Percentiles rank a stretch among this genome's conserved stretches.
These are phyloP conservation scores for Sclerodermus sp. DNA, from an alignment of 2,888 invertebrate species.

Conservation along the genomic window DNA sequence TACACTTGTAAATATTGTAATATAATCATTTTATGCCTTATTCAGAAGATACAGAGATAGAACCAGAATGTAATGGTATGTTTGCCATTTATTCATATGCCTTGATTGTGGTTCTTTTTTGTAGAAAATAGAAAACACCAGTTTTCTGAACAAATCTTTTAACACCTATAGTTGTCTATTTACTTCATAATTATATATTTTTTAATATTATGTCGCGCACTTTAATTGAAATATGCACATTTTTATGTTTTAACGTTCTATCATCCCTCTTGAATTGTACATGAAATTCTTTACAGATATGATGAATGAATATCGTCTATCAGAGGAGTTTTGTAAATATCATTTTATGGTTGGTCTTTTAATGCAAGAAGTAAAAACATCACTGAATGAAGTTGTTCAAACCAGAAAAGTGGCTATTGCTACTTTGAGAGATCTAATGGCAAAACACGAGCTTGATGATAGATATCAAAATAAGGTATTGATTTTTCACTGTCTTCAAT, in stretches of 20 bases:
- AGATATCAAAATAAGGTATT: conserved; percentile 78
- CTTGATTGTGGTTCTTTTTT: conserved; percentile 38
- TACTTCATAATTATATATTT: neutral
- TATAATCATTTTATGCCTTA: conserved; percentile 38
- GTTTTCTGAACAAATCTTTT: conserved; percentile 6
- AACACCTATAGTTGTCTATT: conserved; percentile 16
- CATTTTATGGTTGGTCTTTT: conserved; percentile 90
- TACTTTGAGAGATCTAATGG: conserved; percentile 82
- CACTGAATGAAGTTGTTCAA: conserved; percentile 82
- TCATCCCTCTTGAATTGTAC: too few species aligned
- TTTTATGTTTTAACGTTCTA: too few species aligned
- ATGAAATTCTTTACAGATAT: conserved; percentile 34
- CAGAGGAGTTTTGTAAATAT: conserved; percentile 84
- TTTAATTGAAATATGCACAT: neutral
- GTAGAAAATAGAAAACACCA: conserved; percentile 37
- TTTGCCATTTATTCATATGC: conserved; percentile 35
- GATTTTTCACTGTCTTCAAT: too few species aligned
- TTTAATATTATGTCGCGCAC: neutral
- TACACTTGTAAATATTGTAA: conserved; percentile 1
- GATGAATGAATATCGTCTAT: conserved; percentile 66
- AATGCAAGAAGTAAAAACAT: conserved; percentile 83
- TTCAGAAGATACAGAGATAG: conserved; percentile 62
- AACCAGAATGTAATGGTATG: conserved; percentile 60
- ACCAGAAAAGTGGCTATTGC: conserved; percentile 79
- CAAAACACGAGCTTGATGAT: conserved; percentile 93